Percentiles rank a stretch among this genome's conserved stretches.
Evolutionary conservation across 2,888 invertebrate species (phyloP).

Genomic region (Andrena hattorfiana): DNA sequence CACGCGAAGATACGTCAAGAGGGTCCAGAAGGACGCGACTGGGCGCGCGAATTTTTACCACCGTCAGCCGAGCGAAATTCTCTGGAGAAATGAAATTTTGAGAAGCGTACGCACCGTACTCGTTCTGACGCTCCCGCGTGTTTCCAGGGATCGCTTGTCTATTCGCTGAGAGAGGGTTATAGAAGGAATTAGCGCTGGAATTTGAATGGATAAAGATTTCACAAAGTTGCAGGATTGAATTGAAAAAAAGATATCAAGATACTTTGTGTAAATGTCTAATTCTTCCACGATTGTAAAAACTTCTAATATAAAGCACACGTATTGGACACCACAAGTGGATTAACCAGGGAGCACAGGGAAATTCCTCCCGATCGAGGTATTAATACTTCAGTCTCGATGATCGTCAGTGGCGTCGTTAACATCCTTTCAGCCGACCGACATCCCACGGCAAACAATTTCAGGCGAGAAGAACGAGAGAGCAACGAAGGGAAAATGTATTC

Average conservation of each 20-base stretch:
- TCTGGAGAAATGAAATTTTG: constrained; percentile 39
- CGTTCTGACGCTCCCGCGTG: neutral
- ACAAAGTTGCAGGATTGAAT: neutral
- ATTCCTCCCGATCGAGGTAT: neutral
- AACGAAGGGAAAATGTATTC: constrained; percentile 80
- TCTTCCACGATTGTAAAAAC: no score
- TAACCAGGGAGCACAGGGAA: neutral
- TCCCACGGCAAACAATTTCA: constrained; percentile 70
- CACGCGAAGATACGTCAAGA: neutral
- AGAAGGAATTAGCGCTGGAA: neutral
- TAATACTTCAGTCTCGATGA: constrained; percentile 22
- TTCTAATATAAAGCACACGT: neutral
- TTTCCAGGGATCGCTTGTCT: constrained; percentile 1
- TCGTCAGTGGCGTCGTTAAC: constrained; percentile 44
- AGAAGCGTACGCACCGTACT: neutral
- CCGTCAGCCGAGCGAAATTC: neutral
- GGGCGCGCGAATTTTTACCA: constrained; percentile 30
- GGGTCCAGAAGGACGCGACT: constrained; percentile 1
- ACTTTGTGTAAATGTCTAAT: no score
- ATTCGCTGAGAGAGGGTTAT: neutral
- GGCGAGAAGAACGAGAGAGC: constrained; percentile 62
- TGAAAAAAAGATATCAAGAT: neutral
- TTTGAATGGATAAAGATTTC: neutral
- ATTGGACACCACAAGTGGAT: neutral
- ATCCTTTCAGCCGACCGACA: constrained; percentile 60